Evolutionary conservation across 2,888 invertebrate species (phyloP).

Genomic region (Cheilosia scutellata): DNA sequence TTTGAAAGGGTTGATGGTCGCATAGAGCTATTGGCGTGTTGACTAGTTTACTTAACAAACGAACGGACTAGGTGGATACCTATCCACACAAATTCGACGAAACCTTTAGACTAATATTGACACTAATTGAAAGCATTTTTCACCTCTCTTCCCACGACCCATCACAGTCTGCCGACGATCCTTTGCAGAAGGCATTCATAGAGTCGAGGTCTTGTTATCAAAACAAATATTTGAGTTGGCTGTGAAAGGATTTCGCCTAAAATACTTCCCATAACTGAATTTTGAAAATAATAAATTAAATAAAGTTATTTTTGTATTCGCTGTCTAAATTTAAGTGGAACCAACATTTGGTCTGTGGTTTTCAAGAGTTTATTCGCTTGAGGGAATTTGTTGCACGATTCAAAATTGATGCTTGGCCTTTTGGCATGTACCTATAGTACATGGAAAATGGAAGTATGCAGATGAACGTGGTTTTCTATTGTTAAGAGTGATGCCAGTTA

Average conservation of each 20-base stretch:
- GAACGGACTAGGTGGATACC: conserved; percentile 33
- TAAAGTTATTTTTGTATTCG: background rate
- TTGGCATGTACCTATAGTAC: too few species aligned
- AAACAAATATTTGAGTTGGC: conserved; percentile 41
- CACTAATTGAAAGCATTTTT: conserved; percentile 66
- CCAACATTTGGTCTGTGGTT: background rate
- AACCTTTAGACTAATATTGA: conserved; percentile 61
- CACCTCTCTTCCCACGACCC: background rate
- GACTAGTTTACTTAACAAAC: conserved; percentile 63
- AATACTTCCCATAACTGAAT: background rate
- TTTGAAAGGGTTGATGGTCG: conserved; percentile 57
- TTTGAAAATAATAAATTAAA: conserved; percentile 7
- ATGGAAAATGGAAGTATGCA: too few species aligned
- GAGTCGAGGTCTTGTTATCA: conserved; percentile 16
- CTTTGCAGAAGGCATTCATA: background rate
- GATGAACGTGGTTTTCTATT: too few species aligned
- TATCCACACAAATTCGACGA: conserved; percentile 33
- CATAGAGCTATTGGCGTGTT: conserved; percentile 54
- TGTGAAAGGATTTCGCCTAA: conserved; percentile 5
- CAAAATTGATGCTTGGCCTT: too few species aligned
- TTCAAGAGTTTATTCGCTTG: background rate
- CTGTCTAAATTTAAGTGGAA: background rate
- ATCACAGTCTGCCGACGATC: background rate
- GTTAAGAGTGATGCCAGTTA: too few species aligned
- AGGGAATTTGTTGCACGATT: too few species aligned